phyloP scores from a whole-genome alignment of 2,113 vertebrate genomes.

The Pelecanus crispus region DNA sequence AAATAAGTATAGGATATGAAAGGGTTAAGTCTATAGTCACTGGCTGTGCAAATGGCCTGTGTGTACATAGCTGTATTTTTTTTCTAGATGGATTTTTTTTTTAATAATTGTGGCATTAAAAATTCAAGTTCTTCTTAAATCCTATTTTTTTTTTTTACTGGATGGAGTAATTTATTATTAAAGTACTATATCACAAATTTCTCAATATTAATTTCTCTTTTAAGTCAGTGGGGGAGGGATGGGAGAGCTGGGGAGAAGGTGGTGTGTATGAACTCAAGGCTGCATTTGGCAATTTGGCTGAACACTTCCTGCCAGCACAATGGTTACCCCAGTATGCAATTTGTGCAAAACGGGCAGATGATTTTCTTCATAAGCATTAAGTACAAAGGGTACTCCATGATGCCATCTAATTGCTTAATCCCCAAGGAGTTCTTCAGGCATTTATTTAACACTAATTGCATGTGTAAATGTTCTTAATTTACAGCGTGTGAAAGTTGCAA shows the following conservation, averaged over 20 bases:
- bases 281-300: background rate
- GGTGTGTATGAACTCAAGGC: background rate
- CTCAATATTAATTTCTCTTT: background rate
- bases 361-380: slow-evolving; percentile 26
- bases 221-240: background rate
- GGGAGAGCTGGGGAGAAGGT: background rate
- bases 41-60: background rate
- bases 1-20: background rate
- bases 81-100: background rate
- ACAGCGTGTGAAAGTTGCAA: slow-evolving; percentile 48
- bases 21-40: background rate
- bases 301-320: background rate
- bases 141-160: background rate
- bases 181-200: background rate
- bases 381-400: slow-evolving; percentile 46
- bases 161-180: background rate
- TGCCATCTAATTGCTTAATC: slow-evolving; percentile 58
- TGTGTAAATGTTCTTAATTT: slow-evolving; percentile 60
- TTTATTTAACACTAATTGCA: slow-evolving; percentile 62
- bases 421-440: slow-evolving; percentile 20
- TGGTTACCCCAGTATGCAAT: background rate
- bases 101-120: background rate
- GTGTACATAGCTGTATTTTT: background rate
- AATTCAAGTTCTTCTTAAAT: background rate
- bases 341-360: background rate